Evolutionary conservation across 2,113 vertebrate species (phyloP), one percentile per base, ranked within the genome.

Genomic region (Cheilinus undulatus): DNA sequence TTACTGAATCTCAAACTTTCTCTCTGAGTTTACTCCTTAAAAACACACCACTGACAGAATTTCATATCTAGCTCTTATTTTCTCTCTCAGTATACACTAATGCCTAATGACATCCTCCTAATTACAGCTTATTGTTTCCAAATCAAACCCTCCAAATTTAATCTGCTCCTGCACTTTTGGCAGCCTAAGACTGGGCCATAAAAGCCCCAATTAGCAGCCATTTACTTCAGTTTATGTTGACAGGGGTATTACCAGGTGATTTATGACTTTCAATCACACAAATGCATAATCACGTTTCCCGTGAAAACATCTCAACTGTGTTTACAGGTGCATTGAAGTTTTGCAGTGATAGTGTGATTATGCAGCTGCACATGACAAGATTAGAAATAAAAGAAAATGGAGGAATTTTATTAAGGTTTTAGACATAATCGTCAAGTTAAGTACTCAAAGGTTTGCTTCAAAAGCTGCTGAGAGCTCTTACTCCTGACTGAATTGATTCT

Each of bases 221-320:
- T 85, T 79, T 78, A 78, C 79, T 71, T 77, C 68, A 69, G 48
- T 78, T 79, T 73, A 61, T 22, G 62, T 59, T 79, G 79, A 90
- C 76, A 68, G 63, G 56, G 66, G 42, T 69, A 79, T 85, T 54
- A 83, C 46, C 3, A 58, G 53, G 24, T 77, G 79, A 88, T 90
- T 85, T 73, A 85, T 60, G 81, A 67, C 78, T 85, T 82, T 72
- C 81, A 84, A 58, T 86, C 78, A 84, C 48, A 78, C 23, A 63
- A 58, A 80, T 2, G 32, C 27, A 56, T 78, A 86, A 84, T 88
- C 88, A 54, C 53, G 73, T 80, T 88, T 83, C 70, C 79, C 69
- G 70, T 63, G 53, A 78, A 85, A 76, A 69, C 68, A 62, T 73
- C 68, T 83, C 83, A 66, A 86, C 80, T 86, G 66, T 78, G 65